phyloP scores from a whole-genome alignment of 2,797 vertebrate genomes.

The Crax fasciolata region DNA sequence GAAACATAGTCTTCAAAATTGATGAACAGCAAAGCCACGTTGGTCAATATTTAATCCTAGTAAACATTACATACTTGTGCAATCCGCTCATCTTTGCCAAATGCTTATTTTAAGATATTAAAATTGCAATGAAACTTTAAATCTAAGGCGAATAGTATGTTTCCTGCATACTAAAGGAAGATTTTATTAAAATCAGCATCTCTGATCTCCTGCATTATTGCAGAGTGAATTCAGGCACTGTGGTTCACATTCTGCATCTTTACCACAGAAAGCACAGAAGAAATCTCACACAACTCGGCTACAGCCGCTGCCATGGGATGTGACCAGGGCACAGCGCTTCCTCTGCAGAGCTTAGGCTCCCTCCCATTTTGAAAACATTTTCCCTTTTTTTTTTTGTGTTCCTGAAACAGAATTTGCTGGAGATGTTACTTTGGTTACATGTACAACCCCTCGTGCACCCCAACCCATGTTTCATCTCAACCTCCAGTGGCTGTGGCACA shows the following conservation, averaged over 20 bases:
- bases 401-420: not conserved
- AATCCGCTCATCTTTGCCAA: slow-evolving; percentile 45
- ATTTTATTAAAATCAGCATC: slow-evolving; percentile 69
- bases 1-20: not conserved
- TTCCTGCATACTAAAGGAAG: slow-evolving; percentile 65
- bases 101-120: slow-evolving; percentile 48
- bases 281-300: not conserved
- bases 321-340: not conserved
- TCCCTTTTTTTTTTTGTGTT: not conserved
- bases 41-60: slow-evolving; percentile 60
- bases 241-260: not conserved
- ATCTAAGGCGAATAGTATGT: slow-evolving; percentile 10
- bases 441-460: rapidly evolving
- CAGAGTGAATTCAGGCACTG: not conserved
- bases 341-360: not conserved
- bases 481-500: not conserved
- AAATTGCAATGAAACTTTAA: slow-evolving; percentile 70
- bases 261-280: not conserved
- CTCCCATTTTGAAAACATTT: not conserved
- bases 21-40: not conserved
- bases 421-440: not conserved
- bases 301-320: not conserved
- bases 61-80: not conserved
- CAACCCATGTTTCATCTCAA: not conserved
- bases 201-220: slow-evolving; percentile 12